Evolutionary conservation across 2,113 vertebrate genomes (phyloP), one percentile per base, ranked within the genome.

Genomic region (Dinomys branickii): DNA sequence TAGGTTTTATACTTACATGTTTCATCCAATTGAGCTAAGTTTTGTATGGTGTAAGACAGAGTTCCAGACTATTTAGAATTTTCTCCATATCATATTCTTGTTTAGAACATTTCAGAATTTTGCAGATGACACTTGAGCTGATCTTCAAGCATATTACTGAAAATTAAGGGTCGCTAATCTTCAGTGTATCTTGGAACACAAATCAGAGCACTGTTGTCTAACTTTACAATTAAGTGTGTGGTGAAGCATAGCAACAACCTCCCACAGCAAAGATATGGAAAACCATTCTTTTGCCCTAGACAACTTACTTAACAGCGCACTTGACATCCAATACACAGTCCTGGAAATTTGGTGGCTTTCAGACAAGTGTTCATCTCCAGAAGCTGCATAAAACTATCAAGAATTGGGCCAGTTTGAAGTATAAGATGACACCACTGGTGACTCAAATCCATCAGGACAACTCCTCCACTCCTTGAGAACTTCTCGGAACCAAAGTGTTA

Each of bases 91-190:
- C 96, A 99, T 99, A 19, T 98, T 99, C 54, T 99, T 99, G 94
- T 99, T 99, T 97, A 99, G 99, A 13, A 99, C 99, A 3, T 98
- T 99, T 88, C 99, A 99, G 99, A 99, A 99, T 98, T 98, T 99
- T 84, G 99, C 99, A 0, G 99, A 99, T 78, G 99, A 99, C 91
- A 99, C 99, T 8, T 99, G 99, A 16, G 99, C 99, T 82, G 41
- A 98, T 98, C 59, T 99, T 99, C 96, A 98, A 98, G 81, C 98
- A 99, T 97, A 99, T 99, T 95, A 99, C 99, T 26, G 99, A 99
- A 98, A 99, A 99, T 98, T 98, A 99, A 97, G 99, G 99, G 44
- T 96, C 99, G 92, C 98, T 99, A 50, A 98, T 99, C 94, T 99
- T 99, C 75, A 99, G 99, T 98, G 98, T 97, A 99, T 99, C 80